Conservation (phyloP, 2,888 invertebrate species). For the Drosophila lutescens region DNA sequence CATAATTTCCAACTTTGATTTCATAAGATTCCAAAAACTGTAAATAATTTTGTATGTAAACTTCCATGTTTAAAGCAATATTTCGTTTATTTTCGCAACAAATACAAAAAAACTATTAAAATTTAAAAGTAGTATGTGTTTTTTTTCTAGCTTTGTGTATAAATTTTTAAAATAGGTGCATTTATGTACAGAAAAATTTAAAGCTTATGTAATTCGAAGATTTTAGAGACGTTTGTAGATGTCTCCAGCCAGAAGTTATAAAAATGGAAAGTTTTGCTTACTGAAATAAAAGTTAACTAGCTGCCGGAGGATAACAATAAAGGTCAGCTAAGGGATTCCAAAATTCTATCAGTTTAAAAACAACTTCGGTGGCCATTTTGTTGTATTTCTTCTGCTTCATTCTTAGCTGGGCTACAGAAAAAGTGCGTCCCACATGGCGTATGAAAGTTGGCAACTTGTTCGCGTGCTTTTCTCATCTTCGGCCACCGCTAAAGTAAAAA, state of each 20-base stretch:
- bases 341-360: constrained; percentile 59
- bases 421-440: constrained; percentile 75
- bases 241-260: not conserved
- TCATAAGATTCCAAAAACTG: too few species aligned
- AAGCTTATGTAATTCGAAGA: too few species aligned
- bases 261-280: constrained; percentile 21
- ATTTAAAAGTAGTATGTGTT: too few species aligned
- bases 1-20: too few species aligned
- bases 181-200: too few species aligned
- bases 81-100: too few species aligned
- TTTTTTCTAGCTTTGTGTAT: too few species aligned
- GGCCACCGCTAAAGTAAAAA: constrained; percentile 39
- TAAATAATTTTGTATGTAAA: too few species aligned
- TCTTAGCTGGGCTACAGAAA: constrained; percentile 14
- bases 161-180: too few species aligned
- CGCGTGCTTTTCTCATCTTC: constrained; percentile 42
- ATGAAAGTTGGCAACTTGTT: constrained; percentile 70
- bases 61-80: too few species aligned
- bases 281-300: constrained; percentile 38
- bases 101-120: too few species aligned
- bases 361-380: constrained; percentile 24
- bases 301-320: constrained; percentile 37
- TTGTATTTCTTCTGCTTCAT: constrained; percentile 13
- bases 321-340: constrained; percentile 35
- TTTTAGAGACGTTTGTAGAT: not conserved